Conservation (phyloP, 1,140 invertebrate species). For the Zaprionus capensis region DNA sequence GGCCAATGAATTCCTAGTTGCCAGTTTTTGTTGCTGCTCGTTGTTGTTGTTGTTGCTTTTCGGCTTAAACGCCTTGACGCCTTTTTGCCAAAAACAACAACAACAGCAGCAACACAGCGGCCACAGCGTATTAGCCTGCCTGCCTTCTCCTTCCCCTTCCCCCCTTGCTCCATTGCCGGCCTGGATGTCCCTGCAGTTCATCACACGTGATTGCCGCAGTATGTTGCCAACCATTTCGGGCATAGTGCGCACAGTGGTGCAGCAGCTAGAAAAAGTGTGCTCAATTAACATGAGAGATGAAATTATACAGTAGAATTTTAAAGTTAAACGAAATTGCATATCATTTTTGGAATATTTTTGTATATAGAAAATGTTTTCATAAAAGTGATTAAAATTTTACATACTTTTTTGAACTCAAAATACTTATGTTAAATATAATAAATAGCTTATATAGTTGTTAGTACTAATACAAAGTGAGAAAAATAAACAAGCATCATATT, state of each 20-base stretch:
- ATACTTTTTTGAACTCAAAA: neutral
- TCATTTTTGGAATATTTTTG: too few species aligned
- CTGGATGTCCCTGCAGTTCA: slow-evolving; percentile 68
- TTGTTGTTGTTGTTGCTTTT: slow-evolving; percentile 51
- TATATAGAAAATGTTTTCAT: too few species aligned
- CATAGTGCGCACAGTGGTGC: slow-evolving; percentile 49
- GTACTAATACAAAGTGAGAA: too few species aligned
- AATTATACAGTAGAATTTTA: neutral
- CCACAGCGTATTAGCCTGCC: slow-evolving; percentile 43
- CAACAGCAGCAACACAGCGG: slow-evolving; percentile 21
- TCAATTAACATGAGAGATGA: neutral
- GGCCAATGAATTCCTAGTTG: slow-evolving; percentile 82
- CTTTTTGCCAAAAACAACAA: slow-evolving; percentile 58
- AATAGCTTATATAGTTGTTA: too few species aligned
- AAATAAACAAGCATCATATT: too few species aligned
- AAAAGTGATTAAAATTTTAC: too few species aligned
- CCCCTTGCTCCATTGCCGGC: slow-evolving; percentile 1
- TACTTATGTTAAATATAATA: neutral
- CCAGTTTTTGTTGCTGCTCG: slow-evolving; percentile 63
- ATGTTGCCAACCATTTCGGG: slow-evolving; percentile 68
- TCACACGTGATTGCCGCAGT: slow-evolving; percentile 76
- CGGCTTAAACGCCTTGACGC: slow-evolving; percentile 79
- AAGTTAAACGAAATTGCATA: neutral
- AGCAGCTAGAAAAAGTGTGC: neutral
- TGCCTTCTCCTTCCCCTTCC: neutral